Base-by-base conservation (phyloP, 2,797 vertebrate species). In the Anniella stebbinsi region DNA sequence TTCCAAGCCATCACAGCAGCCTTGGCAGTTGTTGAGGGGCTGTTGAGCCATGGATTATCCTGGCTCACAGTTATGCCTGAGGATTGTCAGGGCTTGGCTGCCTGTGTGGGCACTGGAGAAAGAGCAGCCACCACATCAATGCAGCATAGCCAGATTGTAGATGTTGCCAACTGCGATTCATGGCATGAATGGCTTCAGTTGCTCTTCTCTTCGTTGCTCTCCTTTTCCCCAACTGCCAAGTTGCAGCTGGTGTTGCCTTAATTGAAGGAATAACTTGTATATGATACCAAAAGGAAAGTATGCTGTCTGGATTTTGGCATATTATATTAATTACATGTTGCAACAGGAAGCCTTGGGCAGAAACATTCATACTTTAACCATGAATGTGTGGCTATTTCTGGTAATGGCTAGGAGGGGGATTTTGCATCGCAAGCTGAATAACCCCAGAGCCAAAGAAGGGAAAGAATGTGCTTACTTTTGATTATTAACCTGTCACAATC, bases 311-410 rank as follows among this genome's bases (percentile, higher is more conserved):
- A 90, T 92, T 88, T 60, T 78, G 41, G 0, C n/a, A 23, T 67
- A 76, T 75, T 48, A 80, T 57, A 23, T 25, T 78, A 88, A 28
- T 76, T 89, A 76, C n/a, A 36, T 28, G 84, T 69, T 84, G 45
- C 83, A 87, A 81, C 45, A 90, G 41, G 87, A 88, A 82, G 12
- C 63, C 0, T 67, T 76, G 1, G 45, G 60, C 25, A 77, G 82
- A 83, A 82, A 25, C 9, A 33, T 76, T 82, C 78, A 30, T 30
- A 82, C 66, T 66, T 88, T 41, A 81, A 25, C 28, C 54, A 63
- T 88, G 70, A 70, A 60, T 54, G 28, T 83, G 15, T 51, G 11
- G 28, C n/a, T 72, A 66, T 88, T 67, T 86, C 54, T 82, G 66
- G 72, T 21, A 18, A n/a, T 78, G 33, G 63, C 33, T 86, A 83